phyloP scores from a whole-genome alignment of 2,113 vertebrate genomes.

The Sterrhoptilus dennistouni region DNA sequence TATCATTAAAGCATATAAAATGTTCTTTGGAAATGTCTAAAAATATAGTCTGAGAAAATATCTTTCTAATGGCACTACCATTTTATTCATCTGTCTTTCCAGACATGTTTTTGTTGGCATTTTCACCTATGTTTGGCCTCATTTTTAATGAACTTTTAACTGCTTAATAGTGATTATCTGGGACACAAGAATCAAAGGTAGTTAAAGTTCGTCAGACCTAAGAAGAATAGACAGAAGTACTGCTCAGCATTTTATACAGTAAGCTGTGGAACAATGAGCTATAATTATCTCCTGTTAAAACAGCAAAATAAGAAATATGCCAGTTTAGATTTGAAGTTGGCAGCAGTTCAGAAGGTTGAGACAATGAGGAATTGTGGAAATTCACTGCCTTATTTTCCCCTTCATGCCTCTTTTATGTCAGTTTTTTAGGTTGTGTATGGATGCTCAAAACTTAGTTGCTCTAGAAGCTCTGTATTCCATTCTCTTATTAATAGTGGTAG shows the following conservation, averaged over 20 bases:
- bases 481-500: background rate
- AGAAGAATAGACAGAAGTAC: conserved; percentile 43
- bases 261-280: conserved; percentile 41
- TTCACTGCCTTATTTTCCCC: conserved; percentile 12
- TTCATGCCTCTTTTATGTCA: background rate
- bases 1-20: background rate
- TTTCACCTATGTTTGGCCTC: background rate
- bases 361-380: conserved; percentile 27
- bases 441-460: background rate
- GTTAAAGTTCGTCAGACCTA: conserved; percentile 10
- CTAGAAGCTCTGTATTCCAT: background rate
- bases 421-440: background rate
- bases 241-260: conserved; percentile 42
- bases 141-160: conserved; percentile 46
- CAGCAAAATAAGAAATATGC: conserved; percentile 43
- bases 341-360: conserved; percentile 1
- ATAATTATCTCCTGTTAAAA: conserved; percentile 41
- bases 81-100: conserved; percentile 12
- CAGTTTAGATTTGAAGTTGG: conserved; percentile 18
- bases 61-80: conserved; percentile 21
- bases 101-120: conserved; percentile 60
- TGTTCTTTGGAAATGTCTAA: background rate
- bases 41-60: conserved; percentile 15
- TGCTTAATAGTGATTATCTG: conserved; percentile 14
- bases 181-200: conserved; percentile 21